Conservation (phyloP, 2,113 vertebrate species). For the Paradisaea rubra region DNA sequence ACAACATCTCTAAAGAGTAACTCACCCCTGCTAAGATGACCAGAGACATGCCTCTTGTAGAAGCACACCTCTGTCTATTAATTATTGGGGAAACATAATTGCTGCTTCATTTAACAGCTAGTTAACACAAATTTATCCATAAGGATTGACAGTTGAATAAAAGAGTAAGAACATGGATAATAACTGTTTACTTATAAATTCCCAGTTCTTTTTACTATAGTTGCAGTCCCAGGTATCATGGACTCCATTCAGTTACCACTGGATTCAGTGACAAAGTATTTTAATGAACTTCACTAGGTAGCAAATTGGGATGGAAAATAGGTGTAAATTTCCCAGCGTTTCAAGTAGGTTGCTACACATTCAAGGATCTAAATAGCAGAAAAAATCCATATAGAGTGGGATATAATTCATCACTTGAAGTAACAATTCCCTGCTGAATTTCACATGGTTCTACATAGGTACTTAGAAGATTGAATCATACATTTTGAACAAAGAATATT, state of each 20-base stretch:
- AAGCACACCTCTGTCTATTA: neutral
- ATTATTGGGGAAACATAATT: neutral
- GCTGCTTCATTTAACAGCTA: neutral
- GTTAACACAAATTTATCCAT: neutral
- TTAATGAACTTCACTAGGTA: neutral
- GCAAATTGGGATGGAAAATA: neutral
- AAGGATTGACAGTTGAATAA: neutral
- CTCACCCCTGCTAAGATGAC: neutral
- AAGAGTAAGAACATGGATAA: neutral
- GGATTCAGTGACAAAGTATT: neutral
- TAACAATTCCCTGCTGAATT: conserved; percentile 12
- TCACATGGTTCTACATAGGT: neutral
- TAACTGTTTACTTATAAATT: neutral
- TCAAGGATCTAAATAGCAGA: conserved; percentile 7
- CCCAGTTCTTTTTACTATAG: neutral
- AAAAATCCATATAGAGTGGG: neutral
- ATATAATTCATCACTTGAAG: neutral
- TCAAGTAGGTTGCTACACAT: neutral
- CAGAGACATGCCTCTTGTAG: neutral
- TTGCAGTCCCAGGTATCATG: neutral
- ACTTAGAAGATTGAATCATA: conserved; percentile 43
- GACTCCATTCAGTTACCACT: neutral
- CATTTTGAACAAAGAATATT: conserved; percentile 18
- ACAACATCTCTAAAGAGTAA: neutral
- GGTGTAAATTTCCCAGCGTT: neutral